phyloP scores from a whole-genome alignment of 2,797 vertebrate genomes.

The Artibeus lituratus region DNA sequence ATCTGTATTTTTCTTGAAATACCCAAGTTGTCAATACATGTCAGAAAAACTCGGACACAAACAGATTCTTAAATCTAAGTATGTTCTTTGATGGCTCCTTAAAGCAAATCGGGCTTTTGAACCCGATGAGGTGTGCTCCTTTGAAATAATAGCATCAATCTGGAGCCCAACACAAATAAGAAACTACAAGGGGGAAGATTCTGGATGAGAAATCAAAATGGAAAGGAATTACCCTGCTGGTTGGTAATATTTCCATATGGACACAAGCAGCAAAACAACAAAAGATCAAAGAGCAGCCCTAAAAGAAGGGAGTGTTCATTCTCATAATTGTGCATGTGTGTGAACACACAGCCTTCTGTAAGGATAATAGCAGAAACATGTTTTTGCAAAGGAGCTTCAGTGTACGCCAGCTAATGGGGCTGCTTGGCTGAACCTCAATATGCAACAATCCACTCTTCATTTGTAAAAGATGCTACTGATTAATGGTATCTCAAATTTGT shows the following conservation, averaged over 20 bases:
- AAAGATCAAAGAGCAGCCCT: constrained; percentile 66
- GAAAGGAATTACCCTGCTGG: constrained; percentile 24
- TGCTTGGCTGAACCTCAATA: constrained; percentile 9
- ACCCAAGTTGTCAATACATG: not conserved
- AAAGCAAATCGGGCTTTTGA: constrained; percentile 33
- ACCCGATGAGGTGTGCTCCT: not conserved
- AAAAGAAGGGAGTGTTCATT: constrained; percentile 45
- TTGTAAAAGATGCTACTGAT: constrained; percentile 39
- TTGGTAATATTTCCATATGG: constrained; percentile 65
- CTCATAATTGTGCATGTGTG: constrained; percentile 56
- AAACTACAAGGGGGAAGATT: not conserved
- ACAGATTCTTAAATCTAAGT: not conserved
- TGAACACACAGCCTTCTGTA: constrained; percentile 58
- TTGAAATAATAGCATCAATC: constrained; percentile 5
- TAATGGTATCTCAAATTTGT: not conserved
- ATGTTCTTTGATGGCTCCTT: constrained; percentile 12
- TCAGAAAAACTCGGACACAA: not conserved
- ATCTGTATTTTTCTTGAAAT: not conserved
- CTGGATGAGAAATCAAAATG: not conserved
- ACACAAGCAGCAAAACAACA: constrained; percentile 49
- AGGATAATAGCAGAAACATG: constrained; percentile 61
- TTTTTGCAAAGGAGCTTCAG: constrained; percentile 48
- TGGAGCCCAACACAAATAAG: constrained; percentile 24
- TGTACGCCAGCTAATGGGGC: constrained; percentile 7
- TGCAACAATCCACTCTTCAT: constrained; percentile 23